Base-by-base conservation (phyloP, 2,113 vertebrate species). In the Raphicerus campestris region DNA sequence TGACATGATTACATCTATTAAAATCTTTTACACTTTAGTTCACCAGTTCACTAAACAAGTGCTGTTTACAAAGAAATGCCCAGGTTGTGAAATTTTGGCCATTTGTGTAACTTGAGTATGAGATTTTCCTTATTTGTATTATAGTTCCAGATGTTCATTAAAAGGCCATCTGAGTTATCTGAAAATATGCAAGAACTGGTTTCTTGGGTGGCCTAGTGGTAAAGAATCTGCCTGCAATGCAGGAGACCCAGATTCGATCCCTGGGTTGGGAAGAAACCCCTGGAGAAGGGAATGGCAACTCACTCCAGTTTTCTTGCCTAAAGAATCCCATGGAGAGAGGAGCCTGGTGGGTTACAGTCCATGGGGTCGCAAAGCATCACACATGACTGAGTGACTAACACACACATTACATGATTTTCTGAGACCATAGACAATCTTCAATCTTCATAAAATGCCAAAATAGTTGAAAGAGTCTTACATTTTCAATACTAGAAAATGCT, bases 401-500 rank as follows among this genome's bases (percentile, higher is more conserved):
- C 13, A 61, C 28, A 61, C 13, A 75, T 8, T 47, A 7, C 13
- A 15, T 66, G 13, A 39, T 78, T 87, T 60, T 83, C 32, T 70
- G 24, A 66, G 87, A 47, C 22, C 9, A 8, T 24, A 89, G 26
- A 45, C 15, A 80, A 66, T 63, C 2, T 26, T 87, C 24, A 51
- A 58, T 58, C 19, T 42, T 87, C 14, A 51, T 10, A 30, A 58
- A 84, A 73, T 90, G 15, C 26, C 30, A 10, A n/a, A 2, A 51
- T 24, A 30, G 0, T 51, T 30, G 86, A 89, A 87, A 61, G 28
- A 56, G 63, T 8, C 9, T 28, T 32, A 58, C 2, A 16, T 58
- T 83, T 95, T 95, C 28, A 81, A 78, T 92, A 83, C 20, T n/a
- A 87, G 42, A 87, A 84, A 94, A 63, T 82, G 39, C 4, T 93